phyloP scores from a whole-genome alignment of 2,113 vertebrate genomes.

The Astur gentilis region DNA sequence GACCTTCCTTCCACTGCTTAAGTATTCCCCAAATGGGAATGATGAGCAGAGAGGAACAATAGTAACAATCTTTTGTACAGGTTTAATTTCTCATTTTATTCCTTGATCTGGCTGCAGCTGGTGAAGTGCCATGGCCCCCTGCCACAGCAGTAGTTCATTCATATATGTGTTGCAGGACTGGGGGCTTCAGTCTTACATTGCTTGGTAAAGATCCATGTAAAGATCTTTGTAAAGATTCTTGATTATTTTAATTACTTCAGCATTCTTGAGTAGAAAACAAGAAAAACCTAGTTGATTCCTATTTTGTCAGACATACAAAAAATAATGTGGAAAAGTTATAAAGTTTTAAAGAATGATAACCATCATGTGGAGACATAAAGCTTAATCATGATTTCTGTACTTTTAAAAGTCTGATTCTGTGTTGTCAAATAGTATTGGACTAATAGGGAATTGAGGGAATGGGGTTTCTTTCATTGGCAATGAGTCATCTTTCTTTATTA shows the following conservation, averaged over 20 bases:
- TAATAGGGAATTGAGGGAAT: background rate
- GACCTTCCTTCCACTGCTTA: background rate
- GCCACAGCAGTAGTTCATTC: background rate
- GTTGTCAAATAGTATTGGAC: background rate
- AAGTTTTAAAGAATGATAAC: background rate
- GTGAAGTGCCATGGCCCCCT: background rate
- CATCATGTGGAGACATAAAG: background rate
- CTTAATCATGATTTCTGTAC: background rate
- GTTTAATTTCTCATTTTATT: background rate
- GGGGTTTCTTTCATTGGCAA: background rate
- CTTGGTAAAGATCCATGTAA: background rate
- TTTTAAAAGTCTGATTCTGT: background rate
- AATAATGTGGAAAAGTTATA: background rate
- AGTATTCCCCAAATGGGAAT: background rate
- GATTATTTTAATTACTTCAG: background rate
- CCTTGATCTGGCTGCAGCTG: background rate
- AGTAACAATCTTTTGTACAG: background rate
- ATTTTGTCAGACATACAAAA: background rate
- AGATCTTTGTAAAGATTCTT: background rate
- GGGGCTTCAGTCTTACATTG: background rate
- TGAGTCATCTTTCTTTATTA: background rate
- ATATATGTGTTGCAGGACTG: background rate
- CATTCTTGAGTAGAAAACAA: background rate
- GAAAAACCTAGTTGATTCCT: background rate
- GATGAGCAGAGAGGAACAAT: background rate